Evolutionary conservation across 2,113 vertebrate genomes (phyloP).

Genomic region (Orycteropus afer): DNA sequence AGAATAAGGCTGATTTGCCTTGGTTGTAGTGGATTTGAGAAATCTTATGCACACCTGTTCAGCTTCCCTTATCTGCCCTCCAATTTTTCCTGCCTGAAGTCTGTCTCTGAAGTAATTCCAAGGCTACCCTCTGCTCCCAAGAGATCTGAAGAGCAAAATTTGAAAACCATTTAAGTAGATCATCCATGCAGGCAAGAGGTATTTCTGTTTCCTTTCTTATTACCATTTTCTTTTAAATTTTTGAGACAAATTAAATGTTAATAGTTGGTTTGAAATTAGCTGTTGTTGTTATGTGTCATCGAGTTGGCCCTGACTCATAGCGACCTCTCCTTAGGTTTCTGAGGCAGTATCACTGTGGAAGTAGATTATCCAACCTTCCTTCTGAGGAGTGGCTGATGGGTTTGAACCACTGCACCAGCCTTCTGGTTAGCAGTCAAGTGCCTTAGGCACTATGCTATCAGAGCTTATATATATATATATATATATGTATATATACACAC

Average conservation of each 20-base stretch:
- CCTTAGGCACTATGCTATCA: too few species aligned
- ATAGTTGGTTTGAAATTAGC: conserved; percentile 69
- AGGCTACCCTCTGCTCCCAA: neutral
- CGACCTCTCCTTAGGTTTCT: too few species aligned
- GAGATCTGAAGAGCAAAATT: neutral
- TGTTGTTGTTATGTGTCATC: too few species aligned
- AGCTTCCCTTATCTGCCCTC: neutral
- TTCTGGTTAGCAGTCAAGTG: too few species aligned
- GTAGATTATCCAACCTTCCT: too few species aligned
- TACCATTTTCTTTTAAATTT: conserved; percentile 56
- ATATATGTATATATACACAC: too few species aligned
- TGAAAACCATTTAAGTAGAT: conserved; percentile 41
- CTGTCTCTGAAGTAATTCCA: neutral
- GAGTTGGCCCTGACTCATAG: too few species aligned
- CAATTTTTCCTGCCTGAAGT: neutral
- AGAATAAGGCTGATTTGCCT: neutral
- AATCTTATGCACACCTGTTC: neutral
- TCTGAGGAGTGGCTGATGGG: too few species aligned
- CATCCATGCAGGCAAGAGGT: neutral
- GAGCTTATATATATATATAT: too few species aligned
- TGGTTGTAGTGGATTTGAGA: neutral
- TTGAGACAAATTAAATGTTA: conserved; percentile 68
- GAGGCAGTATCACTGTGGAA: too few species aligned
- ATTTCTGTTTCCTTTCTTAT: conserved; percentile 57
- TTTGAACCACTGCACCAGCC: too few species aligned